Evolutionary conservation across 2,888 invertebrate species (phyloP), one percentile per base, ranked within the genome.

Genomic region (Ormyrus pomaceus): DNA sequence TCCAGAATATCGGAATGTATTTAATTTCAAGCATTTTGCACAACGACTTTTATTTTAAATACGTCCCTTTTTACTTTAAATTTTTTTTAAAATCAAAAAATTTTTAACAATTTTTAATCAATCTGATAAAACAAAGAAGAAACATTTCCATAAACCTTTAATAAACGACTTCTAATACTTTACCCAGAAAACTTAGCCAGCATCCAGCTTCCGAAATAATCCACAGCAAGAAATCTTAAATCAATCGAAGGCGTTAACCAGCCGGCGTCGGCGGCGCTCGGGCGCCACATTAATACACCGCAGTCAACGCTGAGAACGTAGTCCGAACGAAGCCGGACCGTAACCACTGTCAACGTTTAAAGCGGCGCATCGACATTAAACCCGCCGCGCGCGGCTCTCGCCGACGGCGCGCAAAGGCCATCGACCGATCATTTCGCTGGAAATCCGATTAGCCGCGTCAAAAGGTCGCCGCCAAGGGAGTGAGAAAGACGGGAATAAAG

Each of bases 381-480:
- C 34, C 34, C 34, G 48, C 46, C 61, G 10, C n/a, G 56, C 10
- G 2, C 11, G 11, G 46, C 34, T 11, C 5, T 10, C 34, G 9
- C 5, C 11, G 59, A 46, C n/a, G 46, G 6, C 11, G 34, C 59
- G 59, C 46, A 50, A 9, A 58, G 74, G 58, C 66, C 56, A 66
- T 74, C 58, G 74, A 74, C 58, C 73, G 65, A 66, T 66, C 66
- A 65, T 74, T 58, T 19, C 55, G n/a, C n/a, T 51, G 10, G 48
- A 62, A 76, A 69, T 76, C 62, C 62, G 61, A 76, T 76, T 76
- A 76, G n/a, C 69, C 55, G 34, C 53, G 53, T 69, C 55, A 58
- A 74, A 74, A 74, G 74, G 74, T 74, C 66, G 51, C 6, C 61
- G 11, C 13, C 65, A 65, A 61, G 55, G 51, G 66, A 65, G 7